Evolutionary conservation across 1,140 invertebrate species (phyloP).

Genomic region (Epicauta chinensis): DNA sequence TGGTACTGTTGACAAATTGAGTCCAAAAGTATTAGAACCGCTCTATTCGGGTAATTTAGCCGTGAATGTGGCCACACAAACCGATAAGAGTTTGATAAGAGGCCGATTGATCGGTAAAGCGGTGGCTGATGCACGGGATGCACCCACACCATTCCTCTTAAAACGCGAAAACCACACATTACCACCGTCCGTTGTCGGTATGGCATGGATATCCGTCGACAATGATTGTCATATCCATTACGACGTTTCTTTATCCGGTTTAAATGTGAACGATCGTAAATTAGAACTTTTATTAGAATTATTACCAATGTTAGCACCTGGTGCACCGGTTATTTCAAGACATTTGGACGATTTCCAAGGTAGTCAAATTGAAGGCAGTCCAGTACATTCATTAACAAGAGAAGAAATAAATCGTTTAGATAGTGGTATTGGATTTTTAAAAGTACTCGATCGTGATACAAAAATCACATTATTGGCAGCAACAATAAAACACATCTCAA

Average conservation of each 20-base stretch:
- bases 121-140: constrained; percentile 68
- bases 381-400: constrained; percentile 49
- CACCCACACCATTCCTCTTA: constrained; percentile 58
- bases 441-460: constrained; percentile 47
- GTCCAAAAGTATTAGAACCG: constrained; percentile 66
- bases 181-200: constrained; percentile 53
- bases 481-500: constrained; percentile 47
- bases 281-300: constrained; percentile 57
- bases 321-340: constrained; percentile 55
- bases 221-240: constrained; percentile 77
- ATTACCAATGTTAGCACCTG: constrained; percentile 55
- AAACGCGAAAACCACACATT: constrained; percentile 49
- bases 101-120: constrained; percentile 61
- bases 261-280: constrained; percentile 37
- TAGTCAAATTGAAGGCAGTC: constrained; percentile 54
- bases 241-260: constrained; percentile 54
- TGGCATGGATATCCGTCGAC: constrained; percentile 77
- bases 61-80: constrained; percentile 60
- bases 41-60: constrained; percentile 72
- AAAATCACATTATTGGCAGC: constrained; percentile 46
- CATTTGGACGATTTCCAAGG: constrained; percentile 56
- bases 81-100: constrained; percentile 49
- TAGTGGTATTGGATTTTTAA: constrained; percentile 53
- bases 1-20: constrained; percentile 58
- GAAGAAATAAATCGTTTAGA: constrained; percentile 54